Base-by-base conservation (phyloP, 2,888 invertebrate species). In the Drosophila birchii region DNA sequence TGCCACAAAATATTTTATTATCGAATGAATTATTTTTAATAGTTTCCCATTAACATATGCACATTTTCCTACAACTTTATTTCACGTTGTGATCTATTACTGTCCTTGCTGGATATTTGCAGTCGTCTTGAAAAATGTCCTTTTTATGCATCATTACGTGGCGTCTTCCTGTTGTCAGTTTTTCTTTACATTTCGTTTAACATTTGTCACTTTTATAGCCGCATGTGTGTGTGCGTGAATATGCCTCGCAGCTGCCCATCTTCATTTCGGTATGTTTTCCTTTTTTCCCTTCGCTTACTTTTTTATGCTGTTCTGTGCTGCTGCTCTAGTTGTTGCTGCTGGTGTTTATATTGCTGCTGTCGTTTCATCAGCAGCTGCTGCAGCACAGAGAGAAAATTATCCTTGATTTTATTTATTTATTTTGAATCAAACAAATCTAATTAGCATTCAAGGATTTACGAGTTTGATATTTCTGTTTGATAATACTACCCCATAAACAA, bases 141-240 rank as follows among this genome's bases (percentile, higher is more conserved):
- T 78, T 86, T 88, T 86, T 89, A 88, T 89, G 89, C 89, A 88
- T 86, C 86, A 86, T 86, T 89, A 86, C 83, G 78, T 78, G 74
- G 89, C 86, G 76, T 88, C 79, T 86, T 86, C 86, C 89, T 81
- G 86, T 81, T 86, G 85, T 86, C 89, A 86, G 79, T 89, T 86
- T 88, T 89, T 80, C 76, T 78, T 88, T 80, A 85, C 89, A 88
- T 89, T 88, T 89, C 86, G 86, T 82, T 86, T 88, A 86, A 86
- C 86, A 86, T 86, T 89, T 86, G 89, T 86, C 86, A 89, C 86
- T 89, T 86, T 86, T 86, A 88, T 88, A 86, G 89, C 86, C 61
- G 69, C 69, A 75, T 76, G 64, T 38, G 26, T 60, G 55, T 71
- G 43, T 71, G 63, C 74, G 67, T 79, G 76, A 53, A 74, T 73